These are phyloP conservation scores for Scartelaos histophorus DNA, from an alignment of 2,113 vertebrate genomes.

Conservation along the genomic window DNA sequence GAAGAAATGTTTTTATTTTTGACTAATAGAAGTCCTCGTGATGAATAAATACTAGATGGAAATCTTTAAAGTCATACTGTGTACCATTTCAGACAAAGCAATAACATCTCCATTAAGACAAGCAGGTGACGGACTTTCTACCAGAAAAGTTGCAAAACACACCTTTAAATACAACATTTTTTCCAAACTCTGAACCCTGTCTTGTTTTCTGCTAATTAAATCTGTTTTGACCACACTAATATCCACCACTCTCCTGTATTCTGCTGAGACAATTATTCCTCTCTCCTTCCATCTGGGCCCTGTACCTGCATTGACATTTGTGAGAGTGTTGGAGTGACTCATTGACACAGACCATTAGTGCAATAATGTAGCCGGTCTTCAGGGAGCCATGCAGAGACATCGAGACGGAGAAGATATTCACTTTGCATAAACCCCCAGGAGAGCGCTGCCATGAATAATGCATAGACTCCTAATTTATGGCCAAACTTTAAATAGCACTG, in stretches of 20 bases:
- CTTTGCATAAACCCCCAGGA: slow-evolving; percentile 54
- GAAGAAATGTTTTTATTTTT: no score
- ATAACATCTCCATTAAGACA: no score
- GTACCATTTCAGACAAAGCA: no score
- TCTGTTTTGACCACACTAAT: slow-evolving; percentile 28
- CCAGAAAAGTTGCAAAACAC: no score
- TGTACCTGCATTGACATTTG: slow-evolving; percentile 41
- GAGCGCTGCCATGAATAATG: slow-evolving; percentile 65
- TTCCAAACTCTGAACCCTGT: slow-evolving; percentile 15
- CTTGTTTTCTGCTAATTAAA: slow-evolving; percentile 19
- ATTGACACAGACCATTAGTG: slow-evolving; percentile 63
- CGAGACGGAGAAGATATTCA: slow-evolving; percentile 31
- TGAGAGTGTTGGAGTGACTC: slow-evolving; percentile 42
- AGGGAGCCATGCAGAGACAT: slow-evolving; percentile 26
- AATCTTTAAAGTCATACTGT: no score
- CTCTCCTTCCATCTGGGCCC: slow-evolving; percentile 39
- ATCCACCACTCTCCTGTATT: slow-evolving; percentile 4
- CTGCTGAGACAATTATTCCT: slow-evolving; percentile 33
- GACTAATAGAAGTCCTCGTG: no score
- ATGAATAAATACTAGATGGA: no score
- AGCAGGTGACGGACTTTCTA: no score
- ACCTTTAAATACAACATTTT: no score
- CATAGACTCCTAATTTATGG: slow-evolving; percentile 66
- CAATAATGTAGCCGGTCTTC: slow-evolving; percentile 58
- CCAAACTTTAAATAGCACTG: slow-evolving; percentile 69